A percentile compares a stretch with the other conserved stretches of the same genome.
Evolutionary conservation across 2,888 invertebrate species (phyloP).

Genomic region (Drosophila merina): DNA sequence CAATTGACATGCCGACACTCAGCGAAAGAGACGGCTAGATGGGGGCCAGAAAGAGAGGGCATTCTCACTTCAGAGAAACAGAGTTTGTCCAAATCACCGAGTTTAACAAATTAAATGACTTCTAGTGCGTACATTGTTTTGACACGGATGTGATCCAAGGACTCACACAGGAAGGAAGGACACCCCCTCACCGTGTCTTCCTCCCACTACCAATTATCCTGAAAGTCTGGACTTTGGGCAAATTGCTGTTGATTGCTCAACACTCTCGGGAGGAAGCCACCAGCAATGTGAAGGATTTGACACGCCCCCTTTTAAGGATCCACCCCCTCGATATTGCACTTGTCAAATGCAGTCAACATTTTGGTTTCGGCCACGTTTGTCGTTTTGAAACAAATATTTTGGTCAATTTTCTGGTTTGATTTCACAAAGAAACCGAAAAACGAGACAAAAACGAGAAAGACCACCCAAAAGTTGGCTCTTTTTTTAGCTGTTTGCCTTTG

Average conservation of each 20-base stretch:
- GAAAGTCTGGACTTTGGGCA: slow-evolving; percentile 58
- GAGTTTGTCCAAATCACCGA: slow-evolving; percentile 78
- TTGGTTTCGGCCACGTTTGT: slow-evolving; percentile 10
- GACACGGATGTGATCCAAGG: slow-evolving; percentile 66
- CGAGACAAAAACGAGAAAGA: slow-evolving; percentile 7
- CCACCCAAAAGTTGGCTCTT: slow-evolving; percentile 50
- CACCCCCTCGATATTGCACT: slow-evolving; percentile 15
- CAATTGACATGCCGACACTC: slow-evolving; percentile 35
- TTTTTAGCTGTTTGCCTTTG: slow-evolving; percentile 32
- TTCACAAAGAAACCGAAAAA: not conserved
- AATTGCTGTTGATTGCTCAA: slow-evolving; percentile 74
- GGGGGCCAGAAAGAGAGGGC: not conserved
- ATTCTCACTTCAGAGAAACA: slow-evolving; percentile 8
- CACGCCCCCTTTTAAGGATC: slow-evolving; percentile 9
- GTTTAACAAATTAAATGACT: slow-evolving; percentile 84
- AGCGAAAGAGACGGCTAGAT: not conserved
- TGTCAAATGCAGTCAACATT: slow-evolving; percentile 73
- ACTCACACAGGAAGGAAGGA: slow-evolving; percentile 14
- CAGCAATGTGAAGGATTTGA: slow-evolving; percentile 61
- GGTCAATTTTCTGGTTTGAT: slow-evolving; percentile 6
- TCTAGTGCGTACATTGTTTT: slow-evolving; percentile 81
- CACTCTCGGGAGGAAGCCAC: slow-evolving; percentile 42
- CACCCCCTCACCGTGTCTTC: not conserved
- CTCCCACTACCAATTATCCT: not conserved
- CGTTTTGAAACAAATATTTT: slow-evolving; percentile 1